These are phyloP conservation scores for Danio choprae DNA, from an alignment of 2,797 vertebrate genomes.

Conservation along the genomic window DNA sequence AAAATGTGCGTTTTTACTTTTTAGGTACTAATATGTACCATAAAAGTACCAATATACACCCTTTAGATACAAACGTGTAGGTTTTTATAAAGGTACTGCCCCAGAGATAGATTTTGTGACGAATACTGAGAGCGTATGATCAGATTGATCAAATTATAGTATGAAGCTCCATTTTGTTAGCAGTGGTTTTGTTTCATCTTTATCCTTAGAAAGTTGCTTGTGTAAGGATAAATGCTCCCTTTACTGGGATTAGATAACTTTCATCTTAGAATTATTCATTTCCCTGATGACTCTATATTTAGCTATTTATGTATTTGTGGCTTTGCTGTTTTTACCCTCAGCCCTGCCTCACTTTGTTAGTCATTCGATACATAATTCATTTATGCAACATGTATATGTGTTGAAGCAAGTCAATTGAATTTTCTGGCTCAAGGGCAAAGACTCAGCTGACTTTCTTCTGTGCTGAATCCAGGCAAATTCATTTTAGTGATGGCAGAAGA, in stretches of 20 bases:
- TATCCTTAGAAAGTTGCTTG: constrained; percentile 27
- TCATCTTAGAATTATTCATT: constrained; percentile 42
- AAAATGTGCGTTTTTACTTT: too few relatives aligned
- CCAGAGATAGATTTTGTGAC: too few relatives aligned
- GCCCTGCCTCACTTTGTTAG: constrained; percentile 32
- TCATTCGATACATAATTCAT: constrained; percentile 54
- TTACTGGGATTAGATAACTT: constrained; percentile 27
- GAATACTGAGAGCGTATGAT: neutral
- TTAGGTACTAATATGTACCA: too few relatives aligned
- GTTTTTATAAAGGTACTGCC: too few relatives aligned
- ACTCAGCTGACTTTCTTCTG: constrained; percentile 39
- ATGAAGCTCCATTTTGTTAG: neutral
- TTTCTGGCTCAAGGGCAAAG: constrained; percentile 55
- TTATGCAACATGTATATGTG: constrained; percentile 51
- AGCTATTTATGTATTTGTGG: constrained; percentile 11
- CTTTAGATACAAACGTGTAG: too few relatives aligned
- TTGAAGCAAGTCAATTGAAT: constrained; percentile 52
- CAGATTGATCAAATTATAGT: neutral
- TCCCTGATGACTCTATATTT: constrained; percentile 39
- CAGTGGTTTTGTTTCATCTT: neutral
- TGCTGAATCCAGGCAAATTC: constrained; percentile 43
- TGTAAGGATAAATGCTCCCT: constrained; percentile 16
- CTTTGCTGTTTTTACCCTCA: constrained; percentile 36
- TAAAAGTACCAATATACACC: too few relatives aligned
- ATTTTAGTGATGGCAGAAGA: constrained; percentile 46